phyloP scores from a whole-genome alignment of 2,888 invertebrate genomes.

The Andrena dorsata region DNA sequence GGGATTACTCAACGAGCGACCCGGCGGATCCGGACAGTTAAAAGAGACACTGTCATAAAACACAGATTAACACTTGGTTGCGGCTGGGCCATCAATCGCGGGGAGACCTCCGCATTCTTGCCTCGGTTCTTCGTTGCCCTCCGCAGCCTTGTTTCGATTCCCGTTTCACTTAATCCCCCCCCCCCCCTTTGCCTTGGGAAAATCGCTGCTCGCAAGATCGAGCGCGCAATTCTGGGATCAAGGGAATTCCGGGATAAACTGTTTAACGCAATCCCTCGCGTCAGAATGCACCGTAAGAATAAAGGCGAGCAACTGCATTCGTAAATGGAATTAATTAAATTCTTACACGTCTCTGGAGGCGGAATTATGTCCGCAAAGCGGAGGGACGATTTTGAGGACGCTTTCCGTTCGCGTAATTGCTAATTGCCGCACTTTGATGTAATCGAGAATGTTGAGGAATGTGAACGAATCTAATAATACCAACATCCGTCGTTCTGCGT shows the following conservation, averaged over 20 bases:
- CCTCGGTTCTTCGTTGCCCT: not conserved
- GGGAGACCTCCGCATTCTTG: constrained; percentile 15
- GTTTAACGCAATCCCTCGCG: constrained; percentile 5
- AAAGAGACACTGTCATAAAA: constrained; percentile 50
- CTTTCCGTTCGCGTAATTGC: no score
- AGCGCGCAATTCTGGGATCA: no score
- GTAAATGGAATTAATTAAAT: constrained; percentile 33
- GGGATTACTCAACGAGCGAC: constrained; percentile 40
- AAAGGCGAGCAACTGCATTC: constrained; percentile 8
- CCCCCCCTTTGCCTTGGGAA: not conserved
- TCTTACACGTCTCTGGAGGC: constrained; percentile 22
- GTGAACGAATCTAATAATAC: no score
- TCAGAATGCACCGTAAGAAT: constrained; percentile 8
- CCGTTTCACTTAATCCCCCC: constrained; percentile 27
- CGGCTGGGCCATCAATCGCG: constrained; percentile 8
- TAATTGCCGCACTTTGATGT: no score
- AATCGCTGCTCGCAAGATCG: no score
- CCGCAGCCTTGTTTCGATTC: constrained; percentile 3
- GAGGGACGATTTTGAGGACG: no score
- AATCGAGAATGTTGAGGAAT: no score
- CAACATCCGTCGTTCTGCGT: no score
- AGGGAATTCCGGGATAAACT: no score
- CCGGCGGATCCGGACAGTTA: constrained; percentile 23
- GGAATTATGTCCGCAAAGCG: constrained; percentile 5
- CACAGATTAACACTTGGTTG: constrained; percentile 30